Evolutionary conservation across 2,113 vertebrate genomes (phyloP).

Genomic region (Spea multiplicata): DNA sequence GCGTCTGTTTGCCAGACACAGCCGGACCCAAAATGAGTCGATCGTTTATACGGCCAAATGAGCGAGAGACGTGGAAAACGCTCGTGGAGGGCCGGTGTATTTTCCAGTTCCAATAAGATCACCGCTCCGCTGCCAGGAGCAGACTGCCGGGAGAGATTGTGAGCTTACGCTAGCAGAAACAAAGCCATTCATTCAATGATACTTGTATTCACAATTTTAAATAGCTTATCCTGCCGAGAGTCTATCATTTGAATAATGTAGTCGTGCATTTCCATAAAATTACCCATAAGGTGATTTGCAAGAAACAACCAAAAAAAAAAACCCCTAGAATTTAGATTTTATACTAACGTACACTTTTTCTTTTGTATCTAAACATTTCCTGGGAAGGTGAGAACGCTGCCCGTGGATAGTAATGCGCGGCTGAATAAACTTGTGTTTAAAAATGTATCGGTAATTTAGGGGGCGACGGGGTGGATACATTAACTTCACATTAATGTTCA

Average conservation of each 20-base stretch:
- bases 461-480: no score
- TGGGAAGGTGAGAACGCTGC: background rate
- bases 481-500: no score
- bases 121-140: conserved; percentile 5
- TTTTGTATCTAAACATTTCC: conserved; percentile 31
- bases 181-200: conserved; percentile 33
- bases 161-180: conserved; percentile 3
- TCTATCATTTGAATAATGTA: conserved; percentile 33
- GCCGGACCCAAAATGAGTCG: background rate
- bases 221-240: conserved; percentile 29
- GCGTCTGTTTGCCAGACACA: background rate
- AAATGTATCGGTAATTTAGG: background rate
- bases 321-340: conserved; percentile 6
- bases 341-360: conserved; percentile 1
- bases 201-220: conserved; percentile 21
- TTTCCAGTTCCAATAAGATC: conserved; percentile 23
- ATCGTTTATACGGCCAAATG: background rate
- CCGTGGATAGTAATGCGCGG: background rate
- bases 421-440: conserved; percentile 33
- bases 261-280: conserved; percentile 35
- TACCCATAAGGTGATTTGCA: conserved; percentile 25
- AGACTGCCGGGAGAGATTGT: conserved; percentile 33
- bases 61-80: background rate
- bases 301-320: conserved; percentile 2
- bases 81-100: background rate